These are phyloP conservation scores for Sardina pilchardus DNA, from an alignment of 2,113 vertebrate genomes.

Conservation along the genomic window DNA sequence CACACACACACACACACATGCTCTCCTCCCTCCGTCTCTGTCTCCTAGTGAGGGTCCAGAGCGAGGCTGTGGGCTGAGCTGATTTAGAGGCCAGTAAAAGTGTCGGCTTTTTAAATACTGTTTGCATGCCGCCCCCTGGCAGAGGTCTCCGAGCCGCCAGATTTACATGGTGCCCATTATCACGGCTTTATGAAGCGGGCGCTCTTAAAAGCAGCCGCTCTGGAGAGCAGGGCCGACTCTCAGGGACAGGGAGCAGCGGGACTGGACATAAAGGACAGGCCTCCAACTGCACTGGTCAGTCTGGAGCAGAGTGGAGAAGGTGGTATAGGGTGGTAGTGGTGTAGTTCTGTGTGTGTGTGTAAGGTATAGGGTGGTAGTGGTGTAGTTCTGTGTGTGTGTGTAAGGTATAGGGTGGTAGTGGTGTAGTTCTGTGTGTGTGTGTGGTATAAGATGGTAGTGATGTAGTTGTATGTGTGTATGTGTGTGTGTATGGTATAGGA, in stretches of 20 bases:
- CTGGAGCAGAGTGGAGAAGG: neutral
- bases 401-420: no score
- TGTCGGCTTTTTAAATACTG: conserved; percentile 70
- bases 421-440: no score
- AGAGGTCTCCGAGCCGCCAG: conserved; percentile 67
- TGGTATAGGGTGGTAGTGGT: no score
- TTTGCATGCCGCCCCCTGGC: conserved; percentile 64
- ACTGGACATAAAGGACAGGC: neutral
- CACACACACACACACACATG: neutral
- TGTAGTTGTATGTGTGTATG: no score
- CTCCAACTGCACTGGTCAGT: neutral
- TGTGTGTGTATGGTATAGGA: no score
- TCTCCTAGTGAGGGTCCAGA: conserved; percentile 45
- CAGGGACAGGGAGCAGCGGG: neutral
- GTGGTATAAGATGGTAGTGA: no score
- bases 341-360: no score
- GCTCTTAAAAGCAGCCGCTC: conserved; percentile 59
- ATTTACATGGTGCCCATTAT: conserved; percentile 71
- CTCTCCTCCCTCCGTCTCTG: neutral
- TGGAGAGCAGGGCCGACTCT: conserved; percentile 43
- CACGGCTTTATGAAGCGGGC: conserved; percentile 64
- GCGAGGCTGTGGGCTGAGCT: conserved; percentile 35
- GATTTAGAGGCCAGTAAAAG: conserved; percentile 73
- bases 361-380: no score
- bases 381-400: no score